phyloP scores from a whole-genome alignment of 92 coral and sea anemone genomes.

The Phenganax stokvisi region DNA sequence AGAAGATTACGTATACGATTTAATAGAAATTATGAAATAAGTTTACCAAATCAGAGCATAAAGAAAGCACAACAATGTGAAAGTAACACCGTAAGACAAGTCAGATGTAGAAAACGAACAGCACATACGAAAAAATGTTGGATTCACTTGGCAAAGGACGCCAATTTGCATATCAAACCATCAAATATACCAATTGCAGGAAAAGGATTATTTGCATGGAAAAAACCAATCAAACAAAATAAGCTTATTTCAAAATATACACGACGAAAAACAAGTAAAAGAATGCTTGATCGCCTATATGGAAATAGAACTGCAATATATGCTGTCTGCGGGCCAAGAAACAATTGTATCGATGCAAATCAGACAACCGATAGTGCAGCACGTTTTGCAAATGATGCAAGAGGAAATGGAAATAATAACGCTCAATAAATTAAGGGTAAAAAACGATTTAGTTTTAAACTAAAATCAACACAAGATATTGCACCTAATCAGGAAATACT shows the following conservation, averaged over 20 bases:
- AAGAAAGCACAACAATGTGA: no score
- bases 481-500: conserved; percentile 19
- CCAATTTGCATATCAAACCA: neutral
- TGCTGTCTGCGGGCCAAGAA: conserved; percentile 2
- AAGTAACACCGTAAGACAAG: neutral
- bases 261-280: conserved; percentile 8
- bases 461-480: conserved; percentile 19
- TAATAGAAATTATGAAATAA: no score
- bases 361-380: neutral
- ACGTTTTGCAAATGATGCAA: no score
- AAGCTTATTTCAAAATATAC: conserved; percentile 20
- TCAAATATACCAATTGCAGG: conserved; percentile 3
- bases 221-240: conserved; percentile 10
- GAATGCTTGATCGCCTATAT: conserved; percentile 8
- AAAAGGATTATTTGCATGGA: conserved; percentile 27
- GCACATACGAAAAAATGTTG: conserved; percentile 5
- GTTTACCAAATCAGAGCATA: no score
- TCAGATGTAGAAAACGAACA: conserved; percentile 8
- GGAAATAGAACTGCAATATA: conserved; percentile 10
- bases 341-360: conserved; percentile 27
- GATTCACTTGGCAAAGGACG: conserved; percentile 2
- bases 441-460: neutral
- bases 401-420: neutral
- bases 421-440: neutral
- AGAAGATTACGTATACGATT: no score